These are phyloP conservation scores for Trachelipus rathkii DNA, from an alignment of 1,140 invertebrate species.

Conservation along the genomic window DNA sequence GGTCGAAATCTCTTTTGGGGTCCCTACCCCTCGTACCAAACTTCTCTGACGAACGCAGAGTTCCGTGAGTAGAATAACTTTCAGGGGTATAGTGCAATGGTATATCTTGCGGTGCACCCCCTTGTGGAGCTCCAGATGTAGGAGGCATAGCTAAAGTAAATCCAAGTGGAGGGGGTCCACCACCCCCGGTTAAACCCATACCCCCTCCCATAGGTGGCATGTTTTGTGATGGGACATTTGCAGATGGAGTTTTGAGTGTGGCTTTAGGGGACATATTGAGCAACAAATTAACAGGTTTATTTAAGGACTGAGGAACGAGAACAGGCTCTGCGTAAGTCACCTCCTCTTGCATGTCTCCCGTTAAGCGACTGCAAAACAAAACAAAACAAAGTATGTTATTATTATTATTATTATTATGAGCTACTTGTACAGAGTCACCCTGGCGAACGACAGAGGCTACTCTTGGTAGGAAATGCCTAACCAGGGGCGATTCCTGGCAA, in stretches of 20 bases:
- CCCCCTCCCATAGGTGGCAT: constrained; percentile 47
- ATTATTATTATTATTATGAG: no score
- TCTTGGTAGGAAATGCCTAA: no score
- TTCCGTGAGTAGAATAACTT: constrained; percentile 44
- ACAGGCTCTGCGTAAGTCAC: constrained; percentile 85
- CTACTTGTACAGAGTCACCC: no score
- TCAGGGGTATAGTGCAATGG: constrained; percentile 43
- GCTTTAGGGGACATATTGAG: constrained; percentile 52
- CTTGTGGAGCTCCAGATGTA: constrained; percentile 67
- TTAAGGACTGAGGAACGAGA: constrained; percentile 65
- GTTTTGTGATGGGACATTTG: constrained; percentile 56
- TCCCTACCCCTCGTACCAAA: constrained; percentile 72
- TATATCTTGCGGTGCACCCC: constrained; percentile 37
- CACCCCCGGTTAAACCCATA: constrained; percentile 7
- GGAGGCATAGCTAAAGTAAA: constrained; percentile 35
- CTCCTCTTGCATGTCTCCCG: constrained; percentile 67
- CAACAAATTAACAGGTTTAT: constrained; percentile 51
- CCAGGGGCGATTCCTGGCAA: no score
- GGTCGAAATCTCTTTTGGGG: constrained; percentile 53
- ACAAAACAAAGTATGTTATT: constrained; percentile 12
- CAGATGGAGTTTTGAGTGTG: constrained; percentile 76
- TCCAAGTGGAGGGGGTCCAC: constrained; percentile 21
- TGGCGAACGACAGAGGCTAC: no score
- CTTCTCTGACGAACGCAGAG: constrained; percentile 47
- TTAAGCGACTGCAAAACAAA: constrained; percentile 51